phyloP scores from a whole-genome alignment of 1,140 invertebrate species.

The Scaptomyza pallida region DNA sequence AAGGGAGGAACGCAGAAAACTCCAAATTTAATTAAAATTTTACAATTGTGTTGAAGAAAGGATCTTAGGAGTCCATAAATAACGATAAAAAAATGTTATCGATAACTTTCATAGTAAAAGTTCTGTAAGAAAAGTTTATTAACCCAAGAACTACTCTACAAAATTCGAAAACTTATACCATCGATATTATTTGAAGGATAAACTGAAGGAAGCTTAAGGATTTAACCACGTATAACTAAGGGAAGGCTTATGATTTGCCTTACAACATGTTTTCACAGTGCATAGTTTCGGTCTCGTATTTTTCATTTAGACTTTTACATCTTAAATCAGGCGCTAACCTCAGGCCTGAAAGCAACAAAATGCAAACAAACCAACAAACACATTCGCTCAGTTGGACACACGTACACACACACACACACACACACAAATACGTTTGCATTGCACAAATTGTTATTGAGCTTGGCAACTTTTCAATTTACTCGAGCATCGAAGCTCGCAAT shows the following conservation, averaged over 20 bases:
- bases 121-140: too few species aligned
- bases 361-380: neutral
- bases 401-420: conserved; percentile 6
- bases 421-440: neutral
- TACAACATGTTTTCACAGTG: neutral
- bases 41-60: too few species aligned
- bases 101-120: too few species aligned
- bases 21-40: too few species aligned
- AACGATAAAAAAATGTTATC: too few species aligned
- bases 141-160: too few species aligned
- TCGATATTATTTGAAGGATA: too few species aligned
- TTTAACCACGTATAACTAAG: too few species aligned
- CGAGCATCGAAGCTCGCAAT: conserved; percentile 1
- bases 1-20: neutral
- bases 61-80: too few species aligned
- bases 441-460: conserved; percentile 23
- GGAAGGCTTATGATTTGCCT: too few species aligned
- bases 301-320: neutral
- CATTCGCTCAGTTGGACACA: neutral
- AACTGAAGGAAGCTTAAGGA: too few species aligned
- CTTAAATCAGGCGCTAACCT: neutral
- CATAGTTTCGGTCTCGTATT: neutral
- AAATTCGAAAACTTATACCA: too few species aligned
- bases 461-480: conserved; percentile 65
- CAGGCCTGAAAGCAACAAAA: conserved; percentile 1